A percentile compares a stretch with the other conserved stretches of the same genome.
Evolutionary conservation across 2,888 invertebrate genomes (phyloP).

Genomic region (Idaea aversata): DNA sequence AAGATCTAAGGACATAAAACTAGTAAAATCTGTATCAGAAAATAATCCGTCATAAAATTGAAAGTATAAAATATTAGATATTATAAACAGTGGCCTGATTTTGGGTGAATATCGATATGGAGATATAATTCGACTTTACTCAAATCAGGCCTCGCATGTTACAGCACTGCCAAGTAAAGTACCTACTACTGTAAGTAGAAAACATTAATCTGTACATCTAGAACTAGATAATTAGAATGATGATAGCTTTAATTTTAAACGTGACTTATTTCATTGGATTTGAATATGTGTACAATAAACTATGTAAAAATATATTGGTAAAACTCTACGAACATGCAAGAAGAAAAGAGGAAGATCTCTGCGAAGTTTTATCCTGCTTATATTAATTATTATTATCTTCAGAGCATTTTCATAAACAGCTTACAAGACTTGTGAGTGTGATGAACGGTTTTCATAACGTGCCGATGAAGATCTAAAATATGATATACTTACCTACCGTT

Average conservation of each 20-base stretch:
- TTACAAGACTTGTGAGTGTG: too few species aligned
- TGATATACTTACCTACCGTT: too few species aligned
- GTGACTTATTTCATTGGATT: not conserved
- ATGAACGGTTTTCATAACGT: too few species aligned
- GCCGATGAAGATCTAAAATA: too few species aligned
- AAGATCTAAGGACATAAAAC: not conserved
- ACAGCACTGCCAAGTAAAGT: constrained; percentile 69
- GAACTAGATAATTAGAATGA: constrained; percentile 23
- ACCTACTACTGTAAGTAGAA: not conserved
- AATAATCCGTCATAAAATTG: not conserved
- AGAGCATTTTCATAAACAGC: too few species aligned
- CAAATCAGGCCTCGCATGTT: constrained; percentile 28
- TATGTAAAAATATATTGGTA: not conserved
- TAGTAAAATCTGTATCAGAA: not conserved
- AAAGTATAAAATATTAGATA: not conserved
- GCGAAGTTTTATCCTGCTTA: too few species aligned
- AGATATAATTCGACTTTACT: not conserved
- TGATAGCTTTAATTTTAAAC: constrained; percentile 29
- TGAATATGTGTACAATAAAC: not conserved
- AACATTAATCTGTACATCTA: constrained; percentile 33
- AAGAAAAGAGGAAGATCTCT: too few species aligned
- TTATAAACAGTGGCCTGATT: not conserved
- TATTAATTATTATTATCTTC: too few species aligned
- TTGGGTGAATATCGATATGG: not conserved
- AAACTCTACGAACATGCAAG: too few species aligned